phyloP scores from a whole-genome alignment of 2,888 invertebrate species.

The Dromius quadrimaculatus region DNA sequence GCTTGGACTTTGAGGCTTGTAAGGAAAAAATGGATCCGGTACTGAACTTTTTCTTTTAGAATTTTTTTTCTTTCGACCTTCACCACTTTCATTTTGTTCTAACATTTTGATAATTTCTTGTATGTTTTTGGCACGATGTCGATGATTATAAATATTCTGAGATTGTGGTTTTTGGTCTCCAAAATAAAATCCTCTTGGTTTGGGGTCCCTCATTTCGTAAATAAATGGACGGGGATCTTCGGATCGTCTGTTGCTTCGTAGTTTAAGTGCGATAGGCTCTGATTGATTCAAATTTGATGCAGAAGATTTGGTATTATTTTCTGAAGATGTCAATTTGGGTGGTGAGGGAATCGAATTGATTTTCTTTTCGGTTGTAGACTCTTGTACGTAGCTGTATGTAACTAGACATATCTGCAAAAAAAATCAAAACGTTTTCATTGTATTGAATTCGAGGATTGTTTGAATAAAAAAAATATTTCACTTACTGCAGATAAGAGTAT shows the following conservation, averaged over 20 bases:
- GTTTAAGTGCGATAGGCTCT: conserved; percentile 24
- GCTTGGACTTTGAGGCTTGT: conserved; percentile 79
- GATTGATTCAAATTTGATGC: too few relatives aligned
- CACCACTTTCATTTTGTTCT: conserved; percentile 42
- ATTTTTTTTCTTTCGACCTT: conserved; percentile 18
- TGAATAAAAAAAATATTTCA: too few relatives aligned
- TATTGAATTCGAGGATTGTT: too few relatives aligned
- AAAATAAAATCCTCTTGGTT: conserved; percentile 59
- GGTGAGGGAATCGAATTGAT: too few relatives aligned
- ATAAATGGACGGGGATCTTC: conserved; percentile 59
- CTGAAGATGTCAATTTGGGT: background rate
- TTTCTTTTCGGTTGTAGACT: too few relatives aligned
- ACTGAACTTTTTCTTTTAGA: background rate
- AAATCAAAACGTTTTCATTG: too few relatives aligned
- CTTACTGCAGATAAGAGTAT: conserved; percentile 41
- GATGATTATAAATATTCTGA: background rate
- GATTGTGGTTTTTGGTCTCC: conserved; percentile 53
- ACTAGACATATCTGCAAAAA: conserved; percentile 36
- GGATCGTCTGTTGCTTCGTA: background rate
- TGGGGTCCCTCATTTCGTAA: conserved; percentile 58
- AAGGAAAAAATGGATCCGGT: conserved; percentile 76
- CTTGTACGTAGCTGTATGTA: conserved; percentile 24
- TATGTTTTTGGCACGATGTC: conserved; percentile 58
- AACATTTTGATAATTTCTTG: conserved; percentile 62
- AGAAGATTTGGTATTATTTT: background rate